Base-by-base conservation (phyloP, 64 coral and sea anemone genomes). In the Pocillopora damicornis region DNA sequence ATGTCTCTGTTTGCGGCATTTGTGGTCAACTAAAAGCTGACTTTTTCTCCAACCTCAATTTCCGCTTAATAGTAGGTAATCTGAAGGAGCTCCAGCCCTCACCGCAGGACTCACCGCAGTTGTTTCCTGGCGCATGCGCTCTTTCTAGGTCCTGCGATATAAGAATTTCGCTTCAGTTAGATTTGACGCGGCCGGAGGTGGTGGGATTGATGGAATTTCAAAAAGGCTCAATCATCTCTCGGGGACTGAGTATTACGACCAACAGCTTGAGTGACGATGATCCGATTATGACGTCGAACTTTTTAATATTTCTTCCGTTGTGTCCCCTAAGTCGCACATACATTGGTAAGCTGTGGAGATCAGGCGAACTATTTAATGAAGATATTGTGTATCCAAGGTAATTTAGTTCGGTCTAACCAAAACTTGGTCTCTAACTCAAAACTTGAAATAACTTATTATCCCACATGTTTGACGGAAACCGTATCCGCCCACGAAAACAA, bases 201-300 rank as follows among this genome's bases (percentile, higher is more conserved):
- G 75, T 77, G 75, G 75, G 2, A 77, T 77, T 77, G 75, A 77
- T 57, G 37, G 75, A 5, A 77, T 38, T 77, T 77, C 15, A 77
- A 77, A 77, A 51, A 57, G 75, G 37, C 75, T 37, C 36, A 77
- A 51, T 51, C 37, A 77, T 51, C 75, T 77, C 38, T 58, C 75
- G 0, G 75, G 37, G 18, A 77, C 75, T 77, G 75, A 38, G 37
- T 68, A 68, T 22, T 16, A 68, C 5, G 65, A 68, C 16, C 17
- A 16, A 60, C 76, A 20, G 10, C 51, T 20, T 68, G 65, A 6
- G 65, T 17, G 18, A 22, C 18, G 18, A 51, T 59, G 11, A 8
- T 79, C 1, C 20, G 56, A 51, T 51, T 51, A 51, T 7, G 42
- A 51, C 0, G 42, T 51, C 42, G 42, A 51, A 1, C 42, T 51